Conservation (phyloP, 2,888 invertebrate species). For the Tachina lurida region DNA sequence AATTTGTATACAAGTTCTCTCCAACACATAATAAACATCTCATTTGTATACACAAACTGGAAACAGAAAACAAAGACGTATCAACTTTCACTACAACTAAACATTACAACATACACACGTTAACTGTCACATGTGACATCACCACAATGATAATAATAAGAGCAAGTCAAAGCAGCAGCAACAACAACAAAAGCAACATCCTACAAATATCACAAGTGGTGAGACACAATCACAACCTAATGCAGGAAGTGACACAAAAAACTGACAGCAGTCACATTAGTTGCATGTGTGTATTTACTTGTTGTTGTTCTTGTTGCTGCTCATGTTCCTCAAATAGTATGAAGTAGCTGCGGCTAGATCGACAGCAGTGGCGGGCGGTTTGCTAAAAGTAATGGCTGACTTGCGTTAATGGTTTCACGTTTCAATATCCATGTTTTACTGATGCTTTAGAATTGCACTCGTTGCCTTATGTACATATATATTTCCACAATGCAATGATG, state of each 20-base stretch:
- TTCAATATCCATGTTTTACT: conserved; percentile 55
- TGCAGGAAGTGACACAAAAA: conserved; percentile 67
- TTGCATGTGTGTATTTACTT: background rate
- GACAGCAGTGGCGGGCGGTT: conserved; percentile 27
- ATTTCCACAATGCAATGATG: background rate
- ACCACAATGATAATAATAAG: conserved; percentile 47
- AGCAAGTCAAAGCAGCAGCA: background rate
- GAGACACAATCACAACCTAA: conserved; percentile 65
- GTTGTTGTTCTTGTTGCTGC: conserved; percentile 15
- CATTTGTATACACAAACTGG: conserved; percentile 24
- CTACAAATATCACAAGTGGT: conserved; percentile 44
- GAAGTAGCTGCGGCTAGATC: conserved; percentile 17
- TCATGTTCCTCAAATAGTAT: conserved; percentile 9
- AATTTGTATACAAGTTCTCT: background rate
- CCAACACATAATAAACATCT: background rate
- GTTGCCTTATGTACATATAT: background rate
- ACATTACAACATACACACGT: conserved; percentile 57
- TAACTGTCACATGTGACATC: conserved; percentile 68
- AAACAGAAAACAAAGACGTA: conserved; percentile 52
- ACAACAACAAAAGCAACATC: background rate
- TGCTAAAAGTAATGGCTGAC: conserved; percentile 35
- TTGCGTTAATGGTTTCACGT: conserved; percentile 68
- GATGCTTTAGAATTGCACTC: conserved; percentile 37
- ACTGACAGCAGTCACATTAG: conserved; percentile 65
- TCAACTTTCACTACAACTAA: conserved; percentile 64